A percentile compares a stretch with the other conserved stretches of the same genome.
Evolutionary conservation across 2,888 invertebrate genomes (phyloP).

Genomic region (Mycalesis mineus): DNA sequence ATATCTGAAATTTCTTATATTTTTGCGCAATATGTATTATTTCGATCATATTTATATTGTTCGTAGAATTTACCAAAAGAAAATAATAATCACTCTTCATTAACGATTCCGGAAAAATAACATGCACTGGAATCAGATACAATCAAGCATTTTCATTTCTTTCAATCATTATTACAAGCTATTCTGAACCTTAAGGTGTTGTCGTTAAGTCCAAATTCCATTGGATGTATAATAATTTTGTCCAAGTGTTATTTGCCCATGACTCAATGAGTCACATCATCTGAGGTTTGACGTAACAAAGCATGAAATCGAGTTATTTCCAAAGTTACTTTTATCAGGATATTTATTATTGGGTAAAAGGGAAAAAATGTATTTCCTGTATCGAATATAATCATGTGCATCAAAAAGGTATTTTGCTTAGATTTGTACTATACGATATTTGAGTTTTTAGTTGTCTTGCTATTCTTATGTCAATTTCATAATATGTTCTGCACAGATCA

Average conservation of each 20-base stretch:
- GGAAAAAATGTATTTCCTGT: not conserved
- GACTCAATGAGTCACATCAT: constrained; percentile 14
- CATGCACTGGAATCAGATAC: not conserved
- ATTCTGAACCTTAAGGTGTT: not conserved
- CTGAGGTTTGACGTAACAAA: constrained; percentile 12
- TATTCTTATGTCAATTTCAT: not conserved
- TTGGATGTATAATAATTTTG: not conserved
- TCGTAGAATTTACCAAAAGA: not conserved
- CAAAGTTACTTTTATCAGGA: constrained; percentile 12
- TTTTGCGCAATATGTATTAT: too few species aligned
- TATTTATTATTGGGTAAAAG: constrained; percentile 20
- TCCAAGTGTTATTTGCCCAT: not conserved
- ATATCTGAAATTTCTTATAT: too few species aligned
- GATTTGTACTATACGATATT: not conserved
- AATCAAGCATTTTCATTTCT: not conserved
- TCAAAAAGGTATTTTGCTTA: not conserved
- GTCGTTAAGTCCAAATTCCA: not conserved
- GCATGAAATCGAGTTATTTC: constrained; percentile 17
- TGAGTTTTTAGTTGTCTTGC: not conserved
- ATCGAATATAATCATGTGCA: not conserved
- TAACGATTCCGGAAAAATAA: not conserved
- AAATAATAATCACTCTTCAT: not conserved
- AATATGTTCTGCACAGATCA: too few species aligned
- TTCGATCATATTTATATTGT: too few species aligned
- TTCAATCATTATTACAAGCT: not conserved